Evolutionary conservation across 2,113 vertebrate species (phyloP).

Genomic region (Petroica traversi): DNA sequence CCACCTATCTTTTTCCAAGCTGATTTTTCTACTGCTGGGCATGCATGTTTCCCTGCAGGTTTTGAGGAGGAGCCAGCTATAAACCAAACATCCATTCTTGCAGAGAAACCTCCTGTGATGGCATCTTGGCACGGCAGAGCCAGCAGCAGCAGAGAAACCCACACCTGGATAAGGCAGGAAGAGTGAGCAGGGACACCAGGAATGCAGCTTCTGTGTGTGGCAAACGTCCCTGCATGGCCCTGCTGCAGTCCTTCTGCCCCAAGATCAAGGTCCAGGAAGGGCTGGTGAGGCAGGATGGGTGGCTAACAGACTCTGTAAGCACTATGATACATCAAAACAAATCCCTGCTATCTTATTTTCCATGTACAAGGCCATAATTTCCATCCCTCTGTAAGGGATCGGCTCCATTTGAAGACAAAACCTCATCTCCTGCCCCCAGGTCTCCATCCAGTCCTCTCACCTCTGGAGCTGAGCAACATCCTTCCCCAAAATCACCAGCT

Average conservation of each 20-base stretch:
- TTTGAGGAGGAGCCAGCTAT: neutral
- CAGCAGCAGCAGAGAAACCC: neutral
- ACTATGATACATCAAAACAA: neutral
- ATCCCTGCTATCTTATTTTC: no score
- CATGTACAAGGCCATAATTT: neutral
- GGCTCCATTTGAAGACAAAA: neutral
- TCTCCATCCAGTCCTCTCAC: neutral
- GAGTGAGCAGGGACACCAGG: accelerated
- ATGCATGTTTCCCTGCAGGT: neutral
- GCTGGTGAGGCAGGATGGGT: neutral
- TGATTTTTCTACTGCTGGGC: neutral
- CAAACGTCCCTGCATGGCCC: accelerated
- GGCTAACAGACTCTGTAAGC: neutral
- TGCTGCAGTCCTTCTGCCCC: neutral
- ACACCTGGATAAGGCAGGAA: neutral
- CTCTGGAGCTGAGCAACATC: neutral
- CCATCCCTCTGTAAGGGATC: accelerated
- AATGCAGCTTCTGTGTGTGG: accelerated
- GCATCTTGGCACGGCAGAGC: neutral
- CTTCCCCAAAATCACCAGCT: neutral
- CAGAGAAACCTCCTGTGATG: neutral
- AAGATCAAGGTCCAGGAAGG: neutral
- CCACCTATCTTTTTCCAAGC: neutral
- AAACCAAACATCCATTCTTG: neutral
- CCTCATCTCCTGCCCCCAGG: neutral